Conservation (phyloP, 2,113 vertebrate species). For the Cyanistes caeruleus region DNA sequence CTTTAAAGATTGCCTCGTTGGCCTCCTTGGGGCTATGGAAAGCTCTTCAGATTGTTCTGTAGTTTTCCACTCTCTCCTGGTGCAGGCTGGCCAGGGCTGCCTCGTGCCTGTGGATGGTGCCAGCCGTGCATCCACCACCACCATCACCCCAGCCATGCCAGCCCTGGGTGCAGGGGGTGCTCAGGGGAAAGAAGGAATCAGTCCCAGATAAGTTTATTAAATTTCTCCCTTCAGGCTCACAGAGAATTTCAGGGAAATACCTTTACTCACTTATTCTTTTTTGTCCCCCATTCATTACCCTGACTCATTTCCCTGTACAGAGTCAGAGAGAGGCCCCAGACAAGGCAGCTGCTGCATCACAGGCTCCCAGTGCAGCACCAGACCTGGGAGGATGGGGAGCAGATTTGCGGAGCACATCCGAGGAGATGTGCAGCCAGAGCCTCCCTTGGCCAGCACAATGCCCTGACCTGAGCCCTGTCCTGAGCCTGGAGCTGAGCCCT, state of each 20-base stretch:
- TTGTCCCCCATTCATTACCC: not conserved
- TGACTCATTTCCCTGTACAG: not conserved
- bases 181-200: not conserved
- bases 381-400: not conserved
- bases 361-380: not conserved
- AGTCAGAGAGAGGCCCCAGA: not conserved
- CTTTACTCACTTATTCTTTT: not conserved
- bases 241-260: not conserved
- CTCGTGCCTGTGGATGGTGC: fast-evolving
- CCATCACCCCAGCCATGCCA: not conserved
- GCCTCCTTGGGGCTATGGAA: conserved; percentile 55
- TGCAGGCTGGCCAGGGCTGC: not conserved
- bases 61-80: conserved; percentile 58
- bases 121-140: not conserved
- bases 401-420: fast-evolving
- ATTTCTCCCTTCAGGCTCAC: not conserved
- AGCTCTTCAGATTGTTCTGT: conserved; percentile 22
- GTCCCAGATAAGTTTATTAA: not conserved
- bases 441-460: fast-evolving
- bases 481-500: not conserved
- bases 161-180: not conserved
- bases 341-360: not conserved
- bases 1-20: conserved; percentile 26
- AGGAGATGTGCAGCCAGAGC: not conserved
- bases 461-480: not conserved